Evolutionary conservation across 2,888 invertebrate genomes (phyloP), one percentile per base, ranked within the genome.

Genomic region (Sinotaia quadrata): DNA sequence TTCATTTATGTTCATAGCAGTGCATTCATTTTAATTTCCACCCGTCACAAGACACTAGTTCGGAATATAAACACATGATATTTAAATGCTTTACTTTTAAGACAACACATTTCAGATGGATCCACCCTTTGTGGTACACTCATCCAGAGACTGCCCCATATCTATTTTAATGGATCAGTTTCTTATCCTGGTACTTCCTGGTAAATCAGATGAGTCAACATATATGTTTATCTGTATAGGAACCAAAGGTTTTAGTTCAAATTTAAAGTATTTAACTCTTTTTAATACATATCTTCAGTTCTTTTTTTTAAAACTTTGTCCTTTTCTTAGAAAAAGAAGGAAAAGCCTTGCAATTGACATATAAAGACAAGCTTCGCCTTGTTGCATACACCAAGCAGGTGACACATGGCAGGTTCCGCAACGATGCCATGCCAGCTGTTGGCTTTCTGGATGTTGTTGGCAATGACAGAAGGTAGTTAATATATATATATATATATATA

Each of bases 401-500:
- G 10, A 91, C 91, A 15, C 93, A 96, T 88, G 98, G 98, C 0
- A 85, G 86, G 71, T 88, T 84, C 82, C 92, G 93, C 76, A 89
- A 92, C 44, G 86, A 86, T 62, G 78, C 78, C 1, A 82, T 91
- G 51, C 92, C 95, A 54, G 95, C 94, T 18, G 90, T 97, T 60
- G 98, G 98, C 29, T 95, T 97, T 0, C 89, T 98, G 44, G 97
- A 98, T 90, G 95, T 98, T 0, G 96, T 98, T 78, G 98, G 98
- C 1, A 92, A 93, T 84, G 97, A 98, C 85, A 91, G 98, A 72
- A 92, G 95, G 91, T 92, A 83, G 78, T 78, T 71, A 31, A 33
- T 33, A 49, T 33, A 49, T n/a, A n/a, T n/a, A n/a, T n/a, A 58
- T 29, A 58, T 41, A 58, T 29, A 58, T n/a, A 58, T 18, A 58